Evolutionary conservation across 2,113 vertebrate genomes (phyloP), one percentile per base, ranked within the genome.

Genomic region (Melozone crissalis): DNA sequence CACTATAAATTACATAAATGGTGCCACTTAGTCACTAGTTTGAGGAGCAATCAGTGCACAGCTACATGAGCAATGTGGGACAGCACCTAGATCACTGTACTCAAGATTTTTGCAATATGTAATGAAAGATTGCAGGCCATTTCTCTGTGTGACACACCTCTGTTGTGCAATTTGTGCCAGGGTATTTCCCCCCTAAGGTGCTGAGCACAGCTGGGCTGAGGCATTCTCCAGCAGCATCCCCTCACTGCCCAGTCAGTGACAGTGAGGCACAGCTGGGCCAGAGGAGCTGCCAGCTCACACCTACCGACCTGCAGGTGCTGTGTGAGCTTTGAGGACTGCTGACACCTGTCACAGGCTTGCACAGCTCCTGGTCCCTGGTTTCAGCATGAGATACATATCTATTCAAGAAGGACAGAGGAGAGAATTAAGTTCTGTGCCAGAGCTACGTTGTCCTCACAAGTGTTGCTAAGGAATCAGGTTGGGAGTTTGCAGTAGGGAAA

Each of bases 161-260:
- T 39, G 6, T 5, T 89, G 47, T 35, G 14, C 37, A 49, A 13
- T 73, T 68, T 44, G 16, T 54, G 47, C 57, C 15, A 9, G 72
- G 35, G 6, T 69, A 35, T 58, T 47, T 92, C 27, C 1, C 27
- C 19, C 26, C 26, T 28, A 8, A 33, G 22, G 9, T 26, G 43
- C 13, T 18, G 30, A 78, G 37, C 7, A 18, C 0, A 0, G 7
- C 17, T 8, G 68, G 26, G 39, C 10, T 58, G 10, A 2, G 31
- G 74, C 55, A 41, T 66, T 27, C 52, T 75, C 23, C 78, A 46
- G 52, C 47, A 33, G 15, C 46, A 39, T 15, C 44, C 5, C 49
- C 18, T 86, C 79, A 3, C 22, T 58, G 71, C 57, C 46, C 4
- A 0, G 2, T 18, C 41, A 33, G n/a, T 35, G 81, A 15, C 33